A percentile compares a stretch with the other conserved stretches of the same genome.
Conservation (phyloP, 2,113 vertebrate genomes). For the Murina feae region DNA sequence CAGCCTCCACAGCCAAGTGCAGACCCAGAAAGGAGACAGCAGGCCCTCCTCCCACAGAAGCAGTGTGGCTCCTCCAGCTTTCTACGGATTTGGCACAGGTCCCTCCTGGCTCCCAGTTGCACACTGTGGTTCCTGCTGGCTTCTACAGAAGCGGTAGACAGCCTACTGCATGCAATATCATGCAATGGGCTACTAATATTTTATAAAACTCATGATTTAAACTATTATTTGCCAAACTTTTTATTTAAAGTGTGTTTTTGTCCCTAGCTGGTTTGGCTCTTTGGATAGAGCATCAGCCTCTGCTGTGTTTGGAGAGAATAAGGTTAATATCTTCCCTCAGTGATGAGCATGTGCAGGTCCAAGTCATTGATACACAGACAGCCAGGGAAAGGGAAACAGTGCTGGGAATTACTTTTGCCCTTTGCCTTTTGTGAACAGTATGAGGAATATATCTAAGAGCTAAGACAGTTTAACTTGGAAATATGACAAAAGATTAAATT, state of each 20-base stretch:
- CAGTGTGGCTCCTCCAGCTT: too few relatives aligned
- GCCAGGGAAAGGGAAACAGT: background rate
- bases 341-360: background rate
- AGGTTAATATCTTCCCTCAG: background rate
- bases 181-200: background rate
- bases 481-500: conserved; percentile 13
- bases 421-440: background rate
- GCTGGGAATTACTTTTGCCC: background rate
- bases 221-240: background rate
- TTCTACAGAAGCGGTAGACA: too few relatives aligned
- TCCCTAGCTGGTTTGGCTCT: too few relatives aligned
- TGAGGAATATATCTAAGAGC: background rate
- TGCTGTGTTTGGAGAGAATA: background rate
- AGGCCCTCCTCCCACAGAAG: too few relatives aligned
- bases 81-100: too few relatives aligned
- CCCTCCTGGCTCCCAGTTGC: too few relatives aligned
- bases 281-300: background rate
- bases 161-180: too few relatives aligned
- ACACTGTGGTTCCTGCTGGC: too few relatives aligned
- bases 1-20: too few relatives aligned
- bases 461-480: conserved; percentile 19
- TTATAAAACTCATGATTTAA: background rate
- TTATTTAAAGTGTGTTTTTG: background rate
- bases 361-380: background rate
- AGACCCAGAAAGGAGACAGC: too few relatives aligned